Conservation (phyloP, 2,888 invertebrate genomes). For the Coremacera marginata region DNA sequence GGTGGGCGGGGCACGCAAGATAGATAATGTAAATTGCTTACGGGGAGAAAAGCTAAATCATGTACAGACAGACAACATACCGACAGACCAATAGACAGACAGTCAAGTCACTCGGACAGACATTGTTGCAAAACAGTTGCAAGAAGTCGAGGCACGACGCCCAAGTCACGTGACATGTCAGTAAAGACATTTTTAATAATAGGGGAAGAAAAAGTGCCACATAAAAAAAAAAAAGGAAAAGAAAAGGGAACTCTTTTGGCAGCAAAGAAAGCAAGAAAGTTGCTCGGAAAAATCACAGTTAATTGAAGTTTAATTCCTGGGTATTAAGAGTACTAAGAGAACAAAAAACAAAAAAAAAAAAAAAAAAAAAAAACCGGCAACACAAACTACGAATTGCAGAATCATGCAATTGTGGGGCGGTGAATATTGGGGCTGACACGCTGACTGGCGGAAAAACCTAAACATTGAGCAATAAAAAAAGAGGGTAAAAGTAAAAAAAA, state of each 20-base stretch:
- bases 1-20: background rate
- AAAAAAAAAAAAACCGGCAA: background rate
- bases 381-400: constrained; percentile 31
- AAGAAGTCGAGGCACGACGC: background rate
- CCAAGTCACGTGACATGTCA: background rate
- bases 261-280: background rate
- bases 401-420: constrained; percentile 26
- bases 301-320: constrained; percentile 47
- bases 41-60: constrained; percentile 31
- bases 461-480: background rate
- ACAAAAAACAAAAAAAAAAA: background rate
- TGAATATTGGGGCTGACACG: background rate
- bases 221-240: background rate
- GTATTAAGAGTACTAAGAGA: constrained; percentile 32
- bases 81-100: constrained; percentile 4
- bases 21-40: background rate
- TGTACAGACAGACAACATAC: constrained; percentile 8
- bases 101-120: constrained; percentile 3
- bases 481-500: background rate
- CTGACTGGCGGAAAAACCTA: constrained; percentile 15
- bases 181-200: constrained; percentile 4
- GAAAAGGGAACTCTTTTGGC: background rate
- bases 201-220: background rate
- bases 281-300: constrained; percentile 41
- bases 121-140: background rate